Conservation (phyloP, 2,888 invertebrate species). For the Biston stratarius region DNA sequence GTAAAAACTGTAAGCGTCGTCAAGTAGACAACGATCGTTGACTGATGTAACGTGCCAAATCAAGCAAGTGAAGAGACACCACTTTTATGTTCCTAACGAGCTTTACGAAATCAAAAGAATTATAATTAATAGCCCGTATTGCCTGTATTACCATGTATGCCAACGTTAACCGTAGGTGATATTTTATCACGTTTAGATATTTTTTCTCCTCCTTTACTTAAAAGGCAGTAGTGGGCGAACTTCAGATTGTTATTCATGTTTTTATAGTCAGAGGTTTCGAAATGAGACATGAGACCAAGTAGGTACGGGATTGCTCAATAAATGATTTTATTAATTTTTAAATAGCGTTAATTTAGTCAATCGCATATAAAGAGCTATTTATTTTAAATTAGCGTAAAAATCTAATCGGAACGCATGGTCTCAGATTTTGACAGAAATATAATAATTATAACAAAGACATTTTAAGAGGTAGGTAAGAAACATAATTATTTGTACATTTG, state of each 20-base stretch:
- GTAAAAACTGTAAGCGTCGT: not conserved
- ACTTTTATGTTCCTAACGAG: slow-evolving; percentile 21
- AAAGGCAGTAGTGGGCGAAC: slow-evolving; percentile 69
- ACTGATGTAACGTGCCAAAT: slow-evolving; percentile 12
- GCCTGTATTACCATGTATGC: slow-evolving; percentile 33
- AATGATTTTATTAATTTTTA: slow-evolving; percentile 24
- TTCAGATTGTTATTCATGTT: slow-evolving; percentile 51
- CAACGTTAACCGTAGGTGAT: slow-evolving; percentile 50
- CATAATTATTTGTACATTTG: too few species aligned
- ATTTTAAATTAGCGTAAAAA: not conserved
- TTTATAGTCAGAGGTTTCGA: slow-evolving; percentile 37
- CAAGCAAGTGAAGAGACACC: slow-evolving; percentile 9
- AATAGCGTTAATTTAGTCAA: slow-evolving; percentile 12
- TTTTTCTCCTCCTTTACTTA: slow-evolving; percentile 57
- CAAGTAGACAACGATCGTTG: slow-evolving; percentile 7
- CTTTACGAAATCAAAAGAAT: slow-evolving; percentile 33
- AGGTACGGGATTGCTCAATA: slow-evolving; percentile 29
- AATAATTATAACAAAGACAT: too few species aligned
- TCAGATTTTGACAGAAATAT: not conserved
- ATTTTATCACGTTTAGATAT: slow-evolving; percentile 56
- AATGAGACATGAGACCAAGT: slow-evolving; percentile 33
- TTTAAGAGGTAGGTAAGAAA: too few species aligned
- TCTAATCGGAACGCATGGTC: not conserved
- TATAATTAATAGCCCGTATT: slow-evolving; percentile 37
- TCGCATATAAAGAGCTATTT: not conserved